A percentile compares a stretch with the other conserved stretches of the same genome.
Conservation (phyloP, 2,888 invertebrate genomes). For the Choreutis nemorana region DNA sequence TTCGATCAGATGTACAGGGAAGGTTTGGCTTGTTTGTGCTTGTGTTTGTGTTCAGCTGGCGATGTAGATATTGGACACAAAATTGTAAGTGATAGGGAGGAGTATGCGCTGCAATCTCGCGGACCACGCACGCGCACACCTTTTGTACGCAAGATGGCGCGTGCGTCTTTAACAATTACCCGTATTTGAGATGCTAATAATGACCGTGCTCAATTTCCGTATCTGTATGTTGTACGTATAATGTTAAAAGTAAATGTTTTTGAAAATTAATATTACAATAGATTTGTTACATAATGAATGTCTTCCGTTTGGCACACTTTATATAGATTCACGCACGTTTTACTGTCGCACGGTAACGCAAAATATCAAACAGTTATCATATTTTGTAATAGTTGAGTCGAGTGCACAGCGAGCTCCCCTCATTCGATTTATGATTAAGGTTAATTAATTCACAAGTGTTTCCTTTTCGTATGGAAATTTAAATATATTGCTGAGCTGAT, state of each 20-base stretch:
- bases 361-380: conserved; percentile 13
- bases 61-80: conserved; percentile 9
- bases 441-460: conserved; percentile 32
- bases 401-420: conserved; percentile 59
- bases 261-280: conserved; percentile 71
- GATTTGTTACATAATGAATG: conserved; percentile 87
- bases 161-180: too few species aligned
- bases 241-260: conserved; percentile 52
- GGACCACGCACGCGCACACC: conserved; percentile 9
- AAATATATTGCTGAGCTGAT: conserved; percentile 53
- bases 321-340: conserved; percentile 56
- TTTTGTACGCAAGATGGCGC: conserved; percentile 1
- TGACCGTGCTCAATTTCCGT: conserved; percentile 63
- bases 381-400: conserved; percentile 24
- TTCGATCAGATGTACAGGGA: too few species aligned
- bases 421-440: conserved; percentile 58
- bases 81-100: too few species aligned
- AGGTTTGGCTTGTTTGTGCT: conserved; percentile 4
- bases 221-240: conserved; percentile 55
- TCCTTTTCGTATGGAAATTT: conserved; percentile 40
- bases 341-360: conserved; percentile 38
- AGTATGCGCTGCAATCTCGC: too few species aligned
- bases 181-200: conserved; percentile 49
- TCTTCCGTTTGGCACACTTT: conserved; percentile 66
- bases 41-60: too few species aligned